Evolutionary conservation across 2,888 invertebrate genomes (phyloP).

Genomic region (Diaphora mendica): DNA sequence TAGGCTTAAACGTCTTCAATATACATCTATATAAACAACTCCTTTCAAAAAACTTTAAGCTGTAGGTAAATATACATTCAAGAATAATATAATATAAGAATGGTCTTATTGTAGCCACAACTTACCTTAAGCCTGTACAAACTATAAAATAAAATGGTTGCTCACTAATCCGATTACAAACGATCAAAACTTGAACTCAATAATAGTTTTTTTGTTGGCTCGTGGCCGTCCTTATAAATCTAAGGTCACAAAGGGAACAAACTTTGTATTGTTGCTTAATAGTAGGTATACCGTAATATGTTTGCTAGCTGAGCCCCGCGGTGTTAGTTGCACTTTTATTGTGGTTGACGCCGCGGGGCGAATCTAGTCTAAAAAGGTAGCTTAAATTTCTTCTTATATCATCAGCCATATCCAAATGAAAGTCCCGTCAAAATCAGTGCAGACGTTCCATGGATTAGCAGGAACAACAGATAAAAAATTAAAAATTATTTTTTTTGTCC

Average conservation of each 20-base stretch:
- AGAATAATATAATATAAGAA: background rate
- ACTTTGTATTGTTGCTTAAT: background rate
- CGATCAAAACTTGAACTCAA: background rate
- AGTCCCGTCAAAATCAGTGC: too few species aligned
- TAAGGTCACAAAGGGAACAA: background rate
- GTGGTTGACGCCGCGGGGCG: too few species aligned
- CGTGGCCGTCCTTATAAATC: background rate
- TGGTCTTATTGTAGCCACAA: background rate
- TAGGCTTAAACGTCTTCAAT: background rate
- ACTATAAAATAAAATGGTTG: conserved; percentile 4
- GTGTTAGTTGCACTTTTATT: too few species aligned
- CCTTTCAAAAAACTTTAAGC: background rate
- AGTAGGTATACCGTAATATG: background rate
- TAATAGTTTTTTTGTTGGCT: conserved; percentile 2
- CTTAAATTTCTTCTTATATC: too few species aligned
- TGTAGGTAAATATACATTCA: background rate
- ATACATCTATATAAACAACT: too few species aligned
- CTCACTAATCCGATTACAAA: conserved; percentile 9
- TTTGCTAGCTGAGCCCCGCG: too few species aligned
- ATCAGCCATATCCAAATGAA: too few species aligned
- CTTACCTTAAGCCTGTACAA: background rate
- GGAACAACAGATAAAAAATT: too few species aligned
- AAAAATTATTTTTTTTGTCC: too few species aligned
- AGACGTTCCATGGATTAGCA: too few species aligned
- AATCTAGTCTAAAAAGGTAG: too few species aligned